phyloP scores from a whole-genome alignment of 2,797 vertebrate species.

The Clarias fuscus region DNA sequence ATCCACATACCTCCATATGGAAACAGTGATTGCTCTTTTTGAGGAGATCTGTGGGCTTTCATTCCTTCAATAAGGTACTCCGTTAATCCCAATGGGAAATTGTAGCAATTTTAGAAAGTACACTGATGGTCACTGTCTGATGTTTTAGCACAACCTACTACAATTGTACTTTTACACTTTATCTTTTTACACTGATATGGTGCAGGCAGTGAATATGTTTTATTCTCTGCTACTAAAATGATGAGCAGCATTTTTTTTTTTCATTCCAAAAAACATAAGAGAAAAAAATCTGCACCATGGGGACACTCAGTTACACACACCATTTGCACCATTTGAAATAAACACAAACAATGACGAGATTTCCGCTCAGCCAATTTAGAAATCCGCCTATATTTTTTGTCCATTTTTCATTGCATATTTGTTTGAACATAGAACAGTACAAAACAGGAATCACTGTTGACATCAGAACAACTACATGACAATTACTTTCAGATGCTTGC shows the following conservation, averaged over 20 bases:
- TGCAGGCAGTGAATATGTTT: conserved; percentile 19
- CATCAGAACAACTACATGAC: conserved; percentile 62
- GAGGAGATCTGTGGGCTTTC: background rate
- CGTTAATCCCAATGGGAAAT: too few relatives aligned
- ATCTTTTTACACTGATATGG: conserved; percentile 27
- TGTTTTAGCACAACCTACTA: conserved; percentile 19
- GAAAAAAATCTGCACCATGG: conserved; percentile 31
- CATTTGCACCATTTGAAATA: conserved; percentile 48
- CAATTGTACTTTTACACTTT: background rate
- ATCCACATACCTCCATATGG: conserved; percentile 21
- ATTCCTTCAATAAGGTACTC: background rate
- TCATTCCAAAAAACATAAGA: background rate
- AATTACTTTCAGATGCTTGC: conserved; percentile 55
- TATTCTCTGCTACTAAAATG: conserved; percentile 21
- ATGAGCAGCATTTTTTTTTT: conserved; percentile 28
- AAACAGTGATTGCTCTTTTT: conserved; percentile 32
- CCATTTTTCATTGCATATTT: conserved; percentile 53
- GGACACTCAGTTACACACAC: conserved; percentile 42
- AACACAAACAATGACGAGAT: conserved; percentile 40
- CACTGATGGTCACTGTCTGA: background rate
- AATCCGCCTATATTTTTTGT: conserved; percentile 17
- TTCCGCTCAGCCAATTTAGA: conserved; percentile 29
- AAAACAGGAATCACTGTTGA: conserved; percentile 58
- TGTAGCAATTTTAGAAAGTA: background rate
- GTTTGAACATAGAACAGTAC: conserved; percentile 53